phyloP scores from a whole-genome alignment of 2,797 vertebrate species.

The Perodicticus potto region DNA sequence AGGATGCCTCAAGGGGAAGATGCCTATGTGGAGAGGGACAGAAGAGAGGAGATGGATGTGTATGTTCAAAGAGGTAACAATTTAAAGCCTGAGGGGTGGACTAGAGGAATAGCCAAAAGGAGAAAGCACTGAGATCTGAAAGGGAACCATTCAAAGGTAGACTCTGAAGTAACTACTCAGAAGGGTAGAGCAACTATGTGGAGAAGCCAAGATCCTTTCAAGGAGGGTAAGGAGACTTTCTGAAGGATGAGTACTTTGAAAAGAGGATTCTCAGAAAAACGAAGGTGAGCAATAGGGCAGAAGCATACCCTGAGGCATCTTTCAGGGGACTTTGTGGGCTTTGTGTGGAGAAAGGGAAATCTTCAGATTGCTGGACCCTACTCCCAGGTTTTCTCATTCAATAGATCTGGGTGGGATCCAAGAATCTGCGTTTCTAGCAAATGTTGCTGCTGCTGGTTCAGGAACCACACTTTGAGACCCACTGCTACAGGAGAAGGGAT shows the following conservation, averaged over 20 bases:
- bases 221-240: conserved; percentile 25
- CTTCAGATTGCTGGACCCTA: not conserved
- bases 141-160: conserved; percentile 38
- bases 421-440: conserved; percentile 55
- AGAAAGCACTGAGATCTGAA: conserved; percentile 46
- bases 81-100: not conserved
- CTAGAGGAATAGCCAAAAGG: not conserved
- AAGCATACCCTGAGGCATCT: conserved; percentile 15
- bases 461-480: not conserved
- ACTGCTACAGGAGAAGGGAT: not conserved
- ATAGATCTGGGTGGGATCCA: not conserved
- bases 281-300: not conserved
- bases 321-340: not conserved
- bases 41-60: not conserved
- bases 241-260: conserved; percentile 11
- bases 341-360: conserved; percentile 1
- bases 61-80: not conserved
- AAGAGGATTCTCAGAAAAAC: not conserved
- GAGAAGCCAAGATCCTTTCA: conserved; percentile 36
- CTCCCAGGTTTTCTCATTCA: conserved; percentile 45
- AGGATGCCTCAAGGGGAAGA: not conserved
- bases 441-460: not conserved
- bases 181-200: not conserved
- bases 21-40: not conserved
- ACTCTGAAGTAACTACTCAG: conserved; percentile 59